Percentiles rank a stretch among this genome's conserved stretches.
phyloP scores from a whole-genome alignment of 2,113 vertebrate genomes.

The Dolichallabes microphthalmus region DNA sequence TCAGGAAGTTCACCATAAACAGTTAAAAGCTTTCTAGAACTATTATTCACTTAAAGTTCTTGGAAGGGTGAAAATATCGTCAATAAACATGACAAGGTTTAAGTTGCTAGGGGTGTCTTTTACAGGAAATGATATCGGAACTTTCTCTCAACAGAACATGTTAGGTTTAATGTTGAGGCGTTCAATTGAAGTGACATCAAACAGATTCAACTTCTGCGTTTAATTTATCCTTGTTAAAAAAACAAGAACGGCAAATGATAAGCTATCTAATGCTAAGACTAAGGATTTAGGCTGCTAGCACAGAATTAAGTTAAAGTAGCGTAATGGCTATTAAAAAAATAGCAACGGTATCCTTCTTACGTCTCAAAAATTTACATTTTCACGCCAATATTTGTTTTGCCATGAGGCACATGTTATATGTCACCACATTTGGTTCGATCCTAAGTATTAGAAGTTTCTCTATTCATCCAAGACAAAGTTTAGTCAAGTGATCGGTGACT shows the following conservation, averaged over 20 bases:
- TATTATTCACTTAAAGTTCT: neutral
- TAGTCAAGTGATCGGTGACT: neutral
- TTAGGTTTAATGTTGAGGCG: neutral
- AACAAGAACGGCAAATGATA: too few relatives aligned
- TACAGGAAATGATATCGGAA: neutral
- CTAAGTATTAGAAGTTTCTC: neutral
- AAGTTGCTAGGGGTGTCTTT: too few relatives aligned
- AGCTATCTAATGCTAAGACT: too few relatives aligned
- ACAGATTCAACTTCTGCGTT: too few relatives aligned
- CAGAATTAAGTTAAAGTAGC: neutral
- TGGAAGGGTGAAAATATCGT: neutral
- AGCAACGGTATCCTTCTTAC: too few relatives aligned
- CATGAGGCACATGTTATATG: neutral
- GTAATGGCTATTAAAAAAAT: neutral
- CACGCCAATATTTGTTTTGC: neutral
- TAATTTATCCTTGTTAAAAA: too few relatives aligned
- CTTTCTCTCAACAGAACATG: neutral
- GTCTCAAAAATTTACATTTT: neutral
- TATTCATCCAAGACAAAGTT: neutral
- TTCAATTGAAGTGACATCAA: too few relatives aligned
- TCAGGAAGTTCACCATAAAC: neutral
- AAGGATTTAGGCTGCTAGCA: neutral
- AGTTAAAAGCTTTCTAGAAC: neutral
- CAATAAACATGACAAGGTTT: too few relatives aligned
- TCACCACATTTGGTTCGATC: neutral